Evolutionary conservation across 30 jellyfish, hydroid and myxozoan genomes (phyloP).

Genomic region (Mastigias papua): DNA sequence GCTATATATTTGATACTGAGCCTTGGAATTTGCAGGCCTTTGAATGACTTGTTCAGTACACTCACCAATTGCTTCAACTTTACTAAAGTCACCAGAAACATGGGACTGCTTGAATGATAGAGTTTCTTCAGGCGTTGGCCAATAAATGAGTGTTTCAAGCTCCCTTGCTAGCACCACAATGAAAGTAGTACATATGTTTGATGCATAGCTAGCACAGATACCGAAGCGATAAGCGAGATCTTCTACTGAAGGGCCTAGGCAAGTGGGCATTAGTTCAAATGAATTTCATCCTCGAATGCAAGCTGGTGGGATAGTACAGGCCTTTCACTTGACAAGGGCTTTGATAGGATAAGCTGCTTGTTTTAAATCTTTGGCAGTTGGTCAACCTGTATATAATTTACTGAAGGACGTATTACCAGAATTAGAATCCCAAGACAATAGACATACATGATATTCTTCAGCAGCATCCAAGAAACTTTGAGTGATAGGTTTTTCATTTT

Average conservation of each 20-base stretch:
- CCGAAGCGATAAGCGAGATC: constrained; percentile 50
- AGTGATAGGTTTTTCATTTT: constrained; percentile 1
- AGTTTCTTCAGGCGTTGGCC: constrained; percentile 64
- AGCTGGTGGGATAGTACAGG: constrained; percentile 52
- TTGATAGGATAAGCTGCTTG: constrained; percentile 50
- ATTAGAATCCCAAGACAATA: constrained; percentile 22
- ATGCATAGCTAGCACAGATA: constrained; percentile 46
- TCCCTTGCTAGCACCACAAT: constrained; percentile 34
- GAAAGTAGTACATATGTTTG: constrained; percentile 37
- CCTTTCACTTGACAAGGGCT: constrained; percentile 45
- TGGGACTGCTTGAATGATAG: constrained; percentile 59
- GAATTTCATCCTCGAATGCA: constrained; percentile 51
- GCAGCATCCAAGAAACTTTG: constrained; percentile 13
- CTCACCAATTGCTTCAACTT: constrained; percentile 65
- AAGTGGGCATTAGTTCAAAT: constrained; percentile 57
- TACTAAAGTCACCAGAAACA: constrained; percentile 27
- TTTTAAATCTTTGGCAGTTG: constrained; percentile 33
- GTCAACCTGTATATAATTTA: constrained; percentile 46
- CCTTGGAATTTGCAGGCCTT: constrained; percentile 56
- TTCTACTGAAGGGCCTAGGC: constrained; percentile 48
- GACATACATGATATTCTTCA: constrained; percentile 6
- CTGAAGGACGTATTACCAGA: constrained; percentile 14
- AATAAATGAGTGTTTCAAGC: constrained; percentile 49
- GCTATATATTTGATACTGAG: constrained; percentile 64
- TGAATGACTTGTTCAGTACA: constrained; percentile 64